Percentiles rank a stretch among this genome's conserved stretches.
Evolutionary conservation across 2,888 invertebrate genomes (phyloP).

Genomic region (Tipula unca): DNA sequence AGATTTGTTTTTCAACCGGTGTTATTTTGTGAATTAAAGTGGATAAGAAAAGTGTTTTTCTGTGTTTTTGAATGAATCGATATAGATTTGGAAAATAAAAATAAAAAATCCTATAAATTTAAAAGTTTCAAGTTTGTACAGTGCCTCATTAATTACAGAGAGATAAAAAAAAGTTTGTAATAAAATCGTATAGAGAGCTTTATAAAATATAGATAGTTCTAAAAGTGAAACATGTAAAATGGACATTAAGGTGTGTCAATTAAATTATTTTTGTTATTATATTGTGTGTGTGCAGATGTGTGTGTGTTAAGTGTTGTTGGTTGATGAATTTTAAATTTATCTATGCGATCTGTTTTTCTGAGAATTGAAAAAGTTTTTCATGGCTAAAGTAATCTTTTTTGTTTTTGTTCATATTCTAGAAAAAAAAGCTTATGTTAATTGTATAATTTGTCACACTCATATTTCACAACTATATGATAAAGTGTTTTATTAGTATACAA

Average conservation of each 20-base stretch:
- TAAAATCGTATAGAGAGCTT: not conserved
- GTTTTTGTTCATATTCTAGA: not conserved
- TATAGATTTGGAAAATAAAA: not conserved
- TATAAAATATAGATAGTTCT: not conserved
- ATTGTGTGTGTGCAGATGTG: not conserved
- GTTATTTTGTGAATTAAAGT: not conserved
- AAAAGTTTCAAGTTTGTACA: not conserved
- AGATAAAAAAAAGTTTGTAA: not conserved
- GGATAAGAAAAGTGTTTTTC: not conserved
- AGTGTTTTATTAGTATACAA: not conserved
- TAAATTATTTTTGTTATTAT: not conserved
- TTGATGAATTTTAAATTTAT: not conserved
- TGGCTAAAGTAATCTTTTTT: not conserved
- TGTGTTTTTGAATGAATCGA: not conserved
- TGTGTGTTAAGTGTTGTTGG: not conserved
- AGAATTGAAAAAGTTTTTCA: not conserved
- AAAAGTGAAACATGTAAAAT: not conserved
- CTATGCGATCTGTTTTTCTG: not conserved
- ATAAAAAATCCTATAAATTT: not conserved
- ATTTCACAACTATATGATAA: not conserved
- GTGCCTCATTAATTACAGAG: not conserved
- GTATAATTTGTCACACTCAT: slow-evolving; percentile 14
- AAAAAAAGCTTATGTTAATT: not conserved
- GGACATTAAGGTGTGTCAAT: slow-evolving; percentile 14
- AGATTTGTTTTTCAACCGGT: not conserved